Base-by-base conservation (phyloP, 1,140 invertebrate genomes). In the Cydia amplana region DNA sequence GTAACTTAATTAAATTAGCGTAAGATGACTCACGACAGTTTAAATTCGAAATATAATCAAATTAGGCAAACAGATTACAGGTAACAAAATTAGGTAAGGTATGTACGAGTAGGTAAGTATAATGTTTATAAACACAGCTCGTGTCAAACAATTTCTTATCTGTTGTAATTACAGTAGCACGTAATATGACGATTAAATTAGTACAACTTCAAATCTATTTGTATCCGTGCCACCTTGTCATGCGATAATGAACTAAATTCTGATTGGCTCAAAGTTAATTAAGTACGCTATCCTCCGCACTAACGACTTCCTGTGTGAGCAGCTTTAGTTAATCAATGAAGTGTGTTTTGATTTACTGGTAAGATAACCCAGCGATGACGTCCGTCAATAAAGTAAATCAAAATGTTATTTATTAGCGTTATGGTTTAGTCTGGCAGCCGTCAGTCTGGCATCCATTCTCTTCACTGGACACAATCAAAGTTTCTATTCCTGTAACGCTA, bases 371-470 rank as follows among this genome's bases (percentile, higher is more conserved):
- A 40, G 65, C 28, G 65, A 36, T 70, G 65, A 70, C 65, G 65
- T 40, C 32, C 65, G 65, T 70, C 65, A 70, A 70, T 70, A 70
- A 43, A 70, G 28, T 36, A 70, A 70, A 70, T 70, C 65, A 70
- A 18, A 70, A 36, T 10, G 32, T 70, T 18, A 40, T 70, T 70
- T 70, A 70, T 70, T 70, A 70, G n/a, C 65, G 65, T 20, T 70
- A 70, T 70, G 65, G 65, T 70, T 70, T 70, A 70, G 65, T 70
- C 65, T 70, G 65, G 65, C 65, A 70, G 36, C 36, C 36, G 65
- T 67, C 64, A 67, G 64, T 67, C 64, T 67, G 64, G 64, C 64
- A 36, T 67, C 25, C 28, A 32, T 70, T 40, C 65, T 70, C 65
- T 7, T 40, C 16, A 18, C 65, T 40, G 36, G 36, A n/a, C 65